Evolutionary conservation across 2,797 vertebrate genomes (phyloP).

Genomic region (Cuculus canorus): DNA sequence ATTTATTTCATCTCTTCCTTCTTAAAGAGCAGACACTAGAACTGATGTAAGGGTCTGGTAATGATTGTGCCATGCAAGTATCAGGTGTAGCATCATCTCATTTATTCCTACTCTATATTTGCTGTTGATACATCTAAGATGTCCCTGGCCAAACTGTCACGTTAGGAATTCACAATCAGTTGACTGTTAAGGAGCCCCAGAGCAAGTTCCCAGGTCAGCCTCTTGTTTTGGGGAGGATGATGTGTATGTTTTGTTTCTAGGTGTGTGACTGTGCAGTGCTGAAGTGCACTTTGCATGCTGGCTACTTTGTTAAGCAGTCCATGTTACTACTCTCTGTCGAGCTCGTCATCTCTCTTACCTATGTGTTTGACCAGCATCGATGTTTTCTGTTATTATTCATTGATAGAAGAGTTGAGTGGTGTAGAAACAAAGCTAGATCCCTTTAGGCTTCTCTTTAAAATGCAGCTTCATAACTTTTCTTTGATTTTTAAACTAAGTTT

Average conservation of each 20-base stretch:
- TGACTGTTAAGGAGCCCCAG: not conserved
- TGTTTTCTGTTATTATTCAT: not conserved
- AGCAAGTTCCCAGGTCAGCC: not conserved
- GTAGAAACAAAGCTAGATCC: not conserved
- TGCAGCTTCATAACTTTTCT: not conserved
- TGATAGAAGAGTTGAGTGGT: not conserved
- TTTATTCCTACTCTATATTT: not conserved
- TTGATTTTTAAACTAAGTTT: not conserved
- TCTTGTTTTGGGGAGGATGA: not conserved
- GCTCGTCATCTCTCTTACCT: not conserved
- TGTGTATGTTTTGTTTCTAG: not conserved
- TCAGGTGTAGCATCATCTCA: not conserved
- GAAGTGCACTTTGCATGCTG: not conserved
- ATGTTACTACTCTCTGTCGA: not conserved
- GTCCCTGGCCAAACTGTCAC: not conserved
- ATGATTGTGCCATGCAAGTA: not conserved
- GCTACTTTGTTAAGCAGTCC: not conserved
- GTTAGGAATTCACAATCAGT: not conserved
- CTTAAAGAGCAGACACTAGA: not conserved
- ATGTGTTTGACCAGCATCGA: fast-evolving
- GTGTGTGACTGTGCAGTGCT: not conserved
- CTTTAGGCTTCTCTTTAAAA: not conserved
- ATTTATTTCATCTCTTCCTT: not conserved
- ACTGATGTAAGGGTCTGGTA: not conserved
- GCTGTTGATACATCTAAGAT: not conserved